These are phyloP conservation scores for Hippocampus kuda DNA, from an alignment of 2,797 vertebrate genomes.

Conservation along the genomic window DNA sequence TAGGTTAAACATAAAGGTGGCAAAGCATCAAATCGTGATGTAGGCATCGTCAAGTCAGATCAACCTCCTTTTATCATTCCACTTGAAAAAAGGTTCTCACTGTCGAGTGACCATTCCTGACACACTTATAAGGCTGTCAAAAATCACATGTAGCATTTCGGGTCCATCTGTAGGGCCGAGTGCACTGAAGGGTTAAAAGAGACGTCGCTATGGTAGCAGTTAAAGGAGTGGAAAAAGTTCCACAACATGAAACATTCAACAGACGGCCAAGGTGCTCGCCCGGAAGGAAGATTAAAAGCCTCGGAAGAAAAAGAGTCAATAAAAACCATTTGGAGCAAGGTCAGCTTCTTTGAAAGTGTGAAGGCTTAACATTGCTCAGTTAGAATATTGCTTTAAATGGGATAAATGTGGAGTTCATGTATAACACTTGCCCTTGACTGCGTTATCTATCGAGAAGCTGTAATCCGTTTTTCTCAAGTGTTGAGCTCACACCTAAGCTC, in stretches of 20 bases:
- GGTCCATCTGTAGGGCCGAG: neutral
- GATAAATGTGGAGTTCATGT: neutral
- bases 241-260: neutral
- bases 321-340: neutral
- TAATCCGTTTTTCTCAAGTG: neutral
- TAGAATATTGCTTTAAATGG: neutral
- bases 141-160: neutral
- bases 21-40: neutral
- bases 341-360: neutral
- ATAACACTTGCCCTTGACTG: neutral
- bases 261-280: neutral
- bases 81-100: no score
- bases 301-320: neutral
- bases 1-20: neutral
- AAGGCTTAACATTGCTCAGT: neutral
- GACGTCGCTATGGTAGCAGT: neutral
- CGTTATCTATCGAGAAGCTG: neutral
- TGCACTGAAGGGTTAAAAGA: neutral
- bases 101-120: neutral
- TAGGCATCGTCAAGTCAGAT: neutral
- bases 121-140: neutral
- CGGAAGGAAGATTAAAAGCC: neutral
- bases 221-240: constrained; percentile 1
- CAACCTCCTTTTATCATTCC: no score
- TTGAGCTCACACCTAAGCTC: neutral